A percentile compares a stretch with the other conserved stretches of the same genome.
Conservation (phyloP, 1,140 invertebrate genomes). For the Eumeta japonica region DNA sequence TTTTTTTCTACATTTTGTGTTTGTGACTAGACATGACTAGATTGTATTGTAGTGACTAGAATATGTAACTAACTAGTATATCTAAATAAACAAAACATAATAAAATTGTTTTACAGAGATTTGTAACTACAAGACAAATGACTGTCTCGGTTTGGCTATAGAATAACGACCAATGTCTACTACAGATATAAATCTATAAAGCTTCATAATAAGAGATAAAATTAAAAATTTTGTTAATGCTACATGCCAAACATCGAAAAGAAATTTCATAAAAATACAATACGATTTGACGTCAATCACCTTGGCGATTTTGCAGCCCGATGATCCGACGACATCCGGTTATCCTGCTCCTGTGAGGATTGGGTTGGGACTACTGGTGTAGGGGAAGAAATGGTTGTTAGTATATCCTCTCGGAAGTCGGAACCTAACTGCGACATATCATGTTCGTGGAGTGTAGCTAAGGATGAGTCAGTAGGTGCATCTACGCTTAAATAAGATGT, state of each 20-base stretch:
- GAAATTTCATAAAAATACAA: constrained; percentile 50
- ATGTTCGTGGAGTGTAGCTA: constrained; percentile 14
- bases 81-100: constrained; percentile 33
- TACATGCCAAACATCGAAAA: constrained; percentile 56
- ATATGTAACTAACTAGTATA: constrained; percentile 11
- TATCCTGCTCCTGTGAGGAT: constrained; percentile 40
- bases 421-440: constrained; percentile 18
- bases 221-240: constrained; percentile 49
- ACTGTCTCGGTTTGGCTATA: constrained; percentile 29
- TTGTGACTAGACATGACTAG: constrained; percentile 50
- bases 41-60: constrained; percentile 24
- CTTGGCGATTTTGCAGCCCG: constrained; percentile 32
- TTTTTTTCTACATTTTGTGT: neutral
- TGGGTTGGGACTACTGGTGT: constrained; percentile 27
- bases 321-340: constrained; percentile 10
- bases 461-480: constrained; percentile 29
- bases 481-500: constrained; percentile 73
- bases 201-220: constrained; percentile 41
- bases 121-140: constrained; percentile 53
- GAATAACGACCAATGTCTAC: no score
- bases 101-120: constrained; percentile 16
- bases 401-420: constrained; percentile 46
- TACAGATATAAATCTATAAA: constrained; percentile 18
- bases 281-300: constrained; percentile 52
- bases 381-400: constrained; percentile 35